Conservation (phyloP, 1,140 invertebrate genomes). For the Frieseomelitta varia region DNA sequence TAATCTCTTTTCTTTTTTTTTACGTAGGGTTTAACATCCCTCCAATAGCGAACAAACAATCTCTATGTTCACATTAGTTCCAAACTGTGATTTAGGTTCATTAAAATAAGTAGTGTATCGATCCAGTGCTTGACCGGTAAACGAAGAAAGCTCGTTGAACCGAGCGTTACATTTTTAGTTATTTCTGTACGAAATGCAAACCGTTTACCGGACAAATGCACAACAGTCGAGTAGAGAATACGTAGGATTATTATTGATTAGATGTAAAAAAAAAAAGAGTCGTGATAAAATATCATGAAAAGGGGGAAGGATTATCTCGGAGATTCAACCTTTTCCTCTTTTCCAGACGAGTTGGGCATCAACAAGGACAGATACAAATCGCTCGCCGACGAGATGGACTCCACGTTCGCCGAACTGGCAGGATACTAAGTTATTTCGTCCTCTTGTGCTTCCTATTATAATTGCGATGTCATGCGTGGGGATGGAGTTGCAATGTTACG, state of each 20-base stretch:
- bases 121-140: slow-evolving; percentile 23
- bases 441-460: slow-evolving; percentile 49
- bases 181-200: background rate
- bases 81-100: slow-evolving; percentile 27
- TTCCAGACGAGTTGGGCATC: slow-evolving; percentile 97
- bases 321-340: background rate
- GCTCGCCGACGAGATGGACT: slow-evolving; percentile 97
- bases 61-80: slow-evolving; percentile 7
- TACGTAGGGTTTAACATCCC: slow-evolving; percentile 31
- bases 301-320: too few relatives aligned
- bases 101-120: slow-evolving; percentile 29
- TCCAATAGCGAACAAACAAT: slow-evolving; percentile 27
- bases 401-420: slow-evolving; percentile 94
- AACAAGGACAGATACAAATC: slow-evolving; percentile 99
- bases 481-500: slow-evolving; percentile 16
- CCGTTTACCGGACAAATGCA: slow-evolving; percentile 16
- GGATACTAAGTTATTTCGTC: slow-evolving; percentile 85
- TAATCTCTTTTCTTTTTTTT: slow-evolving; percentile 4
- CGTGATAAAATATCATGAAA: background rate
- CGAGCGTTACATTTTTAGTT: background rate
- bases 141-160: background rate
- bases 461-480: slow-evolving; percentile 30
- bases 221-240: slow-evolving; percentile 12
- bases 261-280: background rate
- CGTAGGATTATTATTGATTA: slow-evolving; percentile 38